Base-by-base conservation (phyloP, 2,888 invertebrate species). In the Antheraea yamamai region DNA sequence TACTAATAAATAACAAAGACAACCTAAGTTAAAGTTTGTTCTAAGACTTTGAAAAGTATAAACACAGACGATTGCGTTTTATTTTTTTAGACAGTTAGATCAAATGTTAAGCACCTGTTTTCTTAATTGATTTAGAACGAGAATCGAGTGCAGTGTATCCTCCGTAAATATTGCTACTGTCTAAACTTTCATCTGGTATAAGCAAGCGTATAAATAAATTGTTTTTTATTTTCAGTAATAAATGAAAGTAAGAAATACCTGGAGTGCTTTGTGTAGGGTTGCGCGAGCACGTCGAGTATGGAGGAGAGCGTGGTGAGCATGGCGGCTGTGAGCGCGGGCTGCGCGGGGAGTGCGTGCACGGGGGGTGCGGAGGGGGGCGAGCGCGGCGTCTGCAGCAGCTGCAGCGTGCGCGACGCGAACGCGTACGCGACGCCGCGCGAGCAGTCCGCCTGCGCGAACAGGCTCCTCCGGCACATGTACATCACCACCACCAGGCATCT, bases 401-500 rank as follows among this genome's bases (percentile, higher is more conserved):
- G 82, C 76, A 95, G 84, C 70, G 94, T 91, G 70, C 96, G 94
- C 1, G 96, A 68, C 92, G 95, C 81, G 96, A 88, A 87, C 95
- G 96, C 85, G 95, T 81, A 97, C 93, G 82, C 96, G 95, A 82
- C 83, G 10, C 86, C 83, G 52, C 96, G 96, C n/a, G 96, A 96
- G 76, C 96, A 96, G 7, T 94, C 94, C 74, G 82, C 73, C 91
- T 95, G 94, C 10, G 95, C 92, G 85, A 87, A 89, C 83, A 97
- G 94, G 77, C 97, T 97, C 87, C 97, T 97, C 83, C 98, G 97
- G 75, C 97, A 97, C 94, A 99, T 96, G 91, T 98, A 98, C 79
- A 98, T 97, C 79, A 98, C 93, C 77, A 98, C 94, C 80, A 98
- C 97, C 85, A 99, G 98, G 77, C 98, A 97, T 85, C 98, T 97